A percentile compares a stretch with the other conserved stretches of the same genome.
These are phyloP conservation scores for Nephrotoma guestfalica DNA, from an alignment of 2,888 invertebrate genomes.

Conservation along the genomic window DNA sequence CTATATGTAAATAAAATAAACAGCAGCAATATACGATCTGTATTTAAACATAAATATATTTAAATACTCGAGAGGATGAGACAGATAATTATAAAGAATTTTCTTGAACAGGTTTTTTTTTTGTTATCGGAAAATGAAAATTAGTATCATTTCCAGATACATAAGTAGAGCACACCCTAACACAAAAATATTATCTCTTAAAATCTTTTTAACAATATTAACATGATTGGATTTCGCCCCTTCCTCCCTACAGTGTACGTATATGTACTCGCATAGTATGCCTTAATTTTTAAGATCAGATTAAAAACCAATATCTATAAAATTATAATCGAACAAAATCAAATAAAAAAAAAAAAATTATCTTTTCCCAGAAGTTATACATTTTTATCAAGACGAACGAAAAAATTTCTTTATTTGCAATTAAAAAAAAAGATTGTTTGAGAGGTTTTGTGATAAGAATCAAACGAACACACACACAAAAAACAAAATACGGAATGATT, in stretches of 20 bases:
- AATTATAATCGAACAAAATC: background rate
- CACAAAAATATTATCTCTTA: background rate
- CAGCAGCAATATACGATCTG: background rate
- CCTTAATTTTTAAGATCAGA: background rate
- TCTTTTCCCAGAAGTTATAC: background rate
- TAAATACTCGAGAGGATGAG: background rate
- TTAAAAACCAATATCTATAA: background rate
- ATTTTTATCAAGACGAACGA: background rate
- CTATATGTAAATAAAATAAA: background rate
- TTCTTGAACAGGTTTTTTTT: no score
- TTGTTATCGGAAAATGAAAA: background rate
- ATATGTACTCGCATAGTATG: background rate
- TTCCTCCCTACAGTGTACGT: background rate
- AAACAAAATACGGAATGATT: background rate
- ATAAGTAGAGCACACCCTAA: background rate
- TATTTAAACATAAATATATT: background rate
- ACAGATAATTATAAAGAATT: no score
- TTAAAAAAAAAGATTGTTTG: background rate
- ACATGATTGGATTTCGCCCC: background rate
- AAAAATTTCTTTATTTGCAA: background rate
- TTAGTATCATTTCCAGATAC: background rate
- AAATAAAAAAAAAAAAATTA: background rate
- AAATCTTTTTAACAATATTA: background rate
- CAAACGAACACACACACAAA: background rate
- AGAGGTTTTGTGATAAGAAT: background rate